Evolutionary conservation across 2,113 vertebrate genomes (phyloP), one percentile per base, ranked within the genome.

Genomic region (Loxodonta africana): DNA sequence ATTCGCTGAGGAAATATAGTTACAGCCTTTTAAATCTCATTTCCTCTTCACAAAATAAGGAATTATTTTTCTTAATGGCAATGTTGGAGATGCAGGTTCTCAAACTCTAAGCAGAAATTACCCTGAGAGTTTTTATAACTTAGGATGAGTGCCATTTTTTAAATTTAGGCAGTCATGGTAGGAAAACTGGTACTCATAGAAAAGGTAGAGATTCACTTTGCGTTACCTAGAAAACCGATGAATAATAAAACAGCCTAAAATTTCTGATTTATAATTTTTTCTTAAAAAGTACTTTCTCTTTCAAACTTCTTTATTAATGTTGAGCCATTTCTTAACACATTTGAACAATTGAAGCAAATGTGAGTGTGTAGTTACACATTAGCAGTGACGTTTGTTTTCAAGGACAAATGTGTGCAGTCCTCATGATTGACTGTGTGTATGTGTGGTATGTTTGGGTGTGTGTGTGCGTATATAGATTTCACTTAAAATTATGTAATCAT

Each of bases 201-300:
- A 96, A 76, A 94, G 33, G 6, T 51, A 65, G 53, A 63, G 30
- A 57, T 81, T 96, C 26, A 92, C 7, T 12, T 69, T 83, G 41
- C 20, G 30, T 62, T 62, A 84, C 7, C 26, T 73, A 12, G 48
- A 92, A 90, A 94, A 82, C 1, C 67, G 60, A 53, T 73, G 25
- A 53, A 53, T 73, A 82, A 95, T 3, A 78, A 85, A 46, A 74
- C 9, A 89, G 8, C 1, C 41, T 84, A 95, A 8, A 21, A 57
- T 95, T 91, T 96, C 30, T 81, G 71, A 91, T 25, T 82, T 90
- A 60, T 8, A 86, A 76, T 12, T 96, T 88, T 93, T 67, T 10
- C 14, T 81, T 92, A 73, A n/a, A 57, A 82, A 91, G 28, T 74
- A 44, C 67, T 91, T 91, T 90, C 81, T 78, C 28, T 57, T 71